Evolutionary conservation across 2,113 vertebrate genomes (phyloP), one percentile per base, ranked within the genome.

Genomic region (Sebastes fasciatus): DNA sequence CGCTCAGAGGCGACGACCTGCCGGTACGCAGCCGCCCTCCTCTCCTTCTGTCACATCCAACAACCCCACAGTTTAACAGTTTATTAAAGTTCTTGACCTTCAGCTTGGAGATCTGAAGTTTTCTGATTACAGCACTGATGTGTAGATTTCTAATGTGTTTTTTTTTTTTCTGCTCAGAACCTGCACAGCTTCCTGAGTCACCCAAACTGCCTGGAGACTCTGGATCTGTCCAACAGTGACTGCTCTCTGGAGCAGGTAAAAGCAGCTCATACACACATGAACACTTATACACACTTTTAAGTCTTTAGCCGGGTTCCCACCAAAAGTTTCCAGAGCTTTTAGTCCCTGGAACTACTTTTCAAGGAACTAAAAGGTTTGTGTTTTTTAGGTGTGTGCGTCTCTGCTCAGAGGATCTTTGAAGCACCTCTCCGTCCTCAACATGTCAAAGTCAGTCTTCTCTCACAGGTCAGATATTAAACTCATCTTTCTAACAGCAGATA

Each of bases 171-270:
- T 61, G 0, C 43, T 6, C 57, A 99, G 98, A 96, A 95, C 86
- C 94, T 99, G 86, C 97, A 98, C 91, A 97, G 84, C 86, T 99
- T 99, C 94, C 93, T 99, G 95, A 96, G 97, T 82, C 97, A 97
- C 81, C 93, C 96, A 23, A 99, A 99, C 91, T 90, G 91, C 71
- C 95, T 99, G 79, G 85, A 94, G 86, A 96, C 95, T 23, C 93
- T 99, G 94, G 98, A 99, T 90, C 93, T 99, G 89, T 99, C 98
- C 73, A 96, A 95, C 91, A 97, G 96, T 0, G 98, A 99, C 91
- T 96, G 97, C 79, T 95, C 97, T 0, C 92, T 99, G 80, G 98
- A 99, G 80, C 96, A 96, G 97, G 98, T 99, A 12, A 61, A 13
- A 45, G 1, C 9, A 3, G 12, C 40, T 8, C 65, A 8, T 0